A percentile compares a stretch with the other conserved stretches of the same genome.
These are phyloP conservation scores for Diachasmimorpha longicaudata DNA, from an alignment of 1,140 invertebrate species.

Conservation along the genomic window DNA sequence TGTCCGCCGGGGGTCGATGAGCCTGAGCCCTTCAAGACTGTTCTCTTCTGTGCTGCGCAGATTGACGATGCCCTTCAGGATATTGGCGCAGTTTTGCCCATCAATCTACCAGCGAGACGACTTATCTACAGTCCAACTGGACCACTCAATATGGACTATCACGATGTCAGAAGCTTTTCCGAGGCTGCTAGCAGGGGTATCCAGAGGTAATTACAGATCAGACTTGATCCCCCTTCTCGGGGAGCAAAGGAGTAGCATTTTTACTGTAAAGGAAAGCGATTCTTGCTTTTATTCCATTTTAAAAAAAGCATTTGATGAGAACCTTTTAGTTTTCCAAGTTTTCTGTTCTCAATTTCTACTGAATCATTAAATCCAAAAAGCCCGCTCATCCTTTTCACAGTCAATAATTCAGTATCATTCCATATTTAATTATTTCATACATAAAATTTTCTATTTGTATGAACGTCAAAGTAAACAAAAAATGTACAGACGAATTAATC, in stretches of 20 bases:
- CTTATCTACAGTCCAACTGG: slow-evolving; percentile 80
- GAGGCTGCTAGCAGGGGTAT: slow-evolving; percentile 71
- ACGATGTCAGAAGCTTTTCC: slow-evolving; percentile 76
- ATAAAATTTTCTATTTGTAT: too few relatives aligned
- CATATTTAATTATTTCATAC: too few relatives aligned
- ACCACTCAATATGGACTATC: slow-evolving; percentile 78
- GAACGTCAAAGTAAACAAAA: too few relatives aligned
- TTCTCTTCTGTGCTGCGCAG: slow-evolving; percentile 48
- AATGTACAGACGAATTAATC: too few relatives aligned
- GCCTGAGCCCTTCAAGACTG: slow-evolving; percentile 57
- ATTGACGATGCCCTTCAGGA: slow-evolving; percentile 52
- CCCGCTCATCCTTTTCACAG: too few relatives aligned
- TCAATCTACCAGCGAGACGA: slow-evolving; percentile 69
- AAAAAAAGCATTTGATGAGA: too few relatives aligned
- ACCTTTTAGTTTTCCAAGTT: too few relatives aligned
- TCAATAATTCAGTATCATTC: too few relatives aligned
- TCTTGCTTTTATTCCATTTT: too few relatives aligned
- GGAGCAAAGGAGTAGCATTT: background rate
- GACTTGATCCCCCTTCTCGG: background rate
- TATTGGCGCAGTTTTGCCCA: slow-evolving; percentile 65
- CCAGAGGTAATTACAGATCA: slow-evolving; percentile 61
- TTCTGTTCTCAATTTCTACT: too few relatives aligned
- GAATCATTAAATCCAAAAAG: too few relatives aligned
- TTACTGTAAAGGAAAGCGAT: background rate
- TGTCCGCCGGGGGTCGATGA: slow-evolving; percentile 47